Percentiles rank a stretch among this genome's conserved stretches.
These are phyloP conservation scores for Drosophila pectinifera DNA, from an alignment of 1,140 invertebrate genomes.

Conservation along the genomic window DNA sequence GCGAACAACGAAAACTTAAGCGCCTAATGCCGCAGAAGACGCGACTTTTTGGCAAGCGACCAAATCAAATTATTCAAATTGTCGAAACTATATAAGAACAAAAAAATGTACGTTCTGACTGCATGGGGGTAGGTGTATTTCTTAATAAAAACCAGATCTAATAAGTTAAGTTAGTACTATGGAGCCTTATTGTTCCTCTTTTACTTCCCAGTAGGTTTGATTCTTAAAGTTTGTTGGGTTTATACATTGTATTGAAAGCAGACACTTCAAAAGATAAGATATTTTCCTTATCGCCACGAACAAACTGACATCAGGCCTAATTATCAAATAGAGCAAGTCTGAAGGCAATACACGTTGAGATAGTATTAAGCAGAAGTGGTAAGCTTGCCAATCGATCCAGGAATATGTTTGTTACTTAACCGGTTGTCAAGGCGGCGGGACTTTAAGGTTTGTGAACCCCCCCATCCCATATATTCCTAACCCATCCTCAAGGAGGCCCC, in stretches of 20 bases:
- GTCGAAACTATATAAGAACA: constrained; percentile 16
- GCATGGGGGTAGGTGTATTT: neutral
- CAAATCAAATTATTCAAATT: constrained; percentile 71
- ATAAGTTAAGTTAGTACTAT: neutral
- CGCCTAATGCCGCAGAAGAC: constrained; percentile 39
- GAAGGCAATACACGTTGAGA: neutral
- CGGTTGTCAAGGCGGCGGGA: constrained; percentile 28
- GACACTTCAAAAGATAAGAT: constrained; percentile 10
- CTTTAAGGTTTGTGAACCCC: constrained; percentile 17
- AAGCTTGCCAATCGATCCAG: constrained; percentile 22
- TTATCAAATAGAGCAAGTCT: constrained; percentile 9
- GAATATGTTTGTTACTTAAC: constrained; percentile 40
- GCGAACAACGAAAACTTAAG: constrained; percentile 49
- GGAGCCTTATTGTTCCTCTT: accelerated
- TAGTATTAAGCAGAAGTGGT: neutral
- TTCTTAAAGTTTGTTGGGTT: neutral
- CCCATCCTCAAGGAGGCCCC: neutral
- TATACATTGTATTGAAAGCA: neutral
- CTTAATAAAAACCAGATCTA: neutral
- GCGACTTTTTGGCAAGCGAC: constrained; percentile 64
- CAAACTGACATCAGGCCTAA: neutral
- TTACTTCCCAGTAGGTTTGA: neutral
- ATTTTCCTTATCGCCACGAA: constrained; percentile 6
- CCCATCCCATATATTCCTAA: too few relatives aligned
- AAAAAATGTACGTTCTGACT: neutral